These are phyloP conservation scores for Propithecus coquereli DNA, from an alignment of 2,113 vertebrate species.

Conservation along the genomic window DNA sequence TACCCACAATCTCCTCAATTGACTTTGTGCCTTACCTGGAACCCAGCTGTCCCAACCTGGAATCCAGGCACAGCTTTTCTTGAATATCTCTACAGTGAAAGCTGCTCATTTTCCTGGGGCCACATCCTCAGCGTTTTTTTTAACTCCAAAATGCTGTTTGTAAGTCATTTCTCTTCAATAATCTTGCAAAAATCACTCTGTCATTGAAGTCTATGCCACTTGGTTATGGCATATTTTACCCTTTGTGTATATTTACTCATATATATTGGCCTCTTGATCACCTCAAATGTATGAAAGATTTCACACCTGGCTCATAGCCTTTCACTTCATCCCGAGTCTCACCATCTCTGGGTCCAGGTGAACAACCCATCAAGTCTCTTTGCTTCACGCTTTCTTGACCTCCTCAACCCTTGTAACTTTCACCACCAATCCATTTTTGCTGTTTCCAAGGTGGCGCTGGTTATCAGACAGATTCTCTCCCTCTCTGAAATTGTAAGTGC, in stretches of 20 bases:
- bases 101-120: not conserved
- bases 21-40: not conserved
- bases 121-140: not conserved
- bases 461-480: not conserved
- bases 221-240: not conserved
- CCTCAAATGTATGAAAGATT: not conserved
- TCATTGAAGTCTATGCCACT: not conserved
- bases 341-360: not conserved
- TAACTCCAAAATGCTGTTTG: not conserved
- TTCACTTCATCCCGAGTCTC: not conserved
- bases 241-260: not conserved
- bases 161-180: not conserved
- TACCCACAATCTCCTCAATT: not conserved
- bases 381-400: not conserved
- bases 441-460: fast-evolving
- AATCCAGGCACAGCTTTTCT: no score
- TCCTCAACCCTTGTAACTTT: not conserved
- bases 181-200: not conserved
- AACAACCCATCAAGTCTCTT: not conserved
- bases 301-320: not conserved
- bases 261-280: not conserved
- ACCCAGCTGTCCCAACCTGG: no score
- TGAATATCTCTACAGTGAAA: not conserved
- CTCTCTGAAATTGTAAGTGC: not conserved
- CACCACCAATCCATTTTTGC: not conserved